Evolutionary conservation across 1,140 invertebrate genomes (phyloP).

Genomic region (Forficula auricularia): DNA sequence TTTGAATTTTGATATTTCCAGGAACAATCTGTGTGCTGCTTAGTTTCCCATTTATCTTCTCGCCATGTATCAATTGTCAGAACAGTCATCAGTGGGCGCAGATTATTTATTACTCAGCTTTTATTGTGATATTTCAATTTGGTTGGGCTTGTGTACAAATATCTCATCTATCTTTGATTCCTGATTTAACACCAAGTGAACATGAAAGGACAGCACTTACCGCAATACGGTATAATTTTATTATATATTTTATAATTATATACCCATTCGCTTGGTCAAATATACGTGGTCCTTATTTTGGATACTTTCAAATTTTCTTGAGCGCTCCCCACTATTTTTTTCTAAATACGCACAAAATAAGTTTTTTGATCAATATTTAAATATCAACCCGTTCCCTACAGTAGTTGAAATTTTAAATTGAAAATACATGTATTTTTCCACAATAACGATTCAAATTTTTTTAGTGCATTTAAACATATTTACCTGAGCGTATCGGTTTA

Average conservation of each 20-base stretch:
- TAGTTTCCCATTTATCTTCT: conserved; percentile 83
- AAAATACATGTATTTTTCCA: too few species aligned
- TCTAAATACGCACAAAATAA: too few species aligned
- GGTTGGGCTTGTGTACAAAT: conserved; percentile 92
- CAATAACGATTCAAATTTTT: too few species aligned
- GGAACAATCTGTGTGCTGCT: conserved; percentile 58
- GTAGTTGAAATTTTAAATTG: too few species aligned
- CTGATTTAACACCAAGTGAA: conserved; percentile 51
- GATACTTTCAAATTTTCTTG: too few species aligned
- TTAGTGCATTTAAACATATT: too few species aligned
- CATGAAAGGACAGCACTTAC: conserved; percentile 70
- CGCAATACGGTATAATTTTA: conserved; percentile 49
- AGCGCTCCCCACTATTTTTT: too few species aligned
- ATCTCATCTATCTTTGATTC: conserved; percentile 71
- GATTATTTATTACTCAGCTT: conserved; percentile 72
- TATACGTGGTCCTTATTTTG: too few species aligned
- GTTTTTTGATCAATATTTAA: too few species aligned
- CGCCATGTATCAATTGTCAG: conserved; percentile 55
- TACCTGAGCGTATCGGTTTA: too few species aligned
- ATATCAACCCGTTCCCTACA: too few species aligned
- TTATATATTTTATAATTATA: conserved; percentile 1
- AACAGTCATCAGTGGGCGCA: conserved; percentile 45
- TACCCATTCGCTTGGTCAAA: not conserved
- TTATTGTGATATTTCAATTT: conserved; percentile 89
- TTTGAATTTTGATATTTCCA: conserved; percentile 24